phyloP scores from a whole-genome alignment of 2,113 vertebrate genomes.

The Chloebia gouldiae region DNA sequence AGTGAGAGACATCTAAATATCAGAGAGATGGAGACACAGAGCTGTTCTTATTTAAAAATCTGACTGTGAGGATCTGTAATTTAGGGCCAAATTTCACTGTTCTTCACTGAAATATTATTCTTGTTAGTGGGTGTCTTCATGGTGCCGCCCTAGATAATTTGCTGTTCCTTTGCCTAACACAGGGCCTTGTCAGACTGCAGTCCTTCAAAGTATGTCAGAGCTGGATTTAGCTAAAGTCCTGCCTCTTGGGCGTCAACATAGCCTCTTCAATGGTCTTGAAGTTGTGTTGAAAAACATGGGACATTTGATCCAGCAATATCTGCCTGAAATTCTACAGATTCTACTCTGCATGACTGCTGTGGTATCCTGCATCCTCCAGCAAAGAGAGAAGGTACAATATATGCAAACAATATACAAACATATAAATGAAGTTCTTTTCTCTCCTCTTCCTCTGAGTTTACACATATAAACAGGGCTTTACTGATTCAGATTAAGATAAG shows the following conservation, averaged over 20 bases:
- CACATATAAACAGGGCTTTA: neutral
- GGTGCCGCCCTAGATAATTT: neutral
- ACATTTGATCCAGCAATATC: constrained; percentile 82
- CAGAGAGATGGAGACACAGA: neutral
- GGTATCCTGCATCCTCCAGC: constrained; percentile 79
- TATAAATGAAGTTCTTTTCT: neutral
- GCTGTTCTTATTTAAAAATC: neutral
- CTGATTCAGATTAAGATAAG: neutral
- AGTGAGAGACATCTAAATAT: neutral
- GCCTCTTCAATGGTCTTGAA: constrained; percentile 87
- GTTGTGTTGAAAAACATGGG: constrained; percentile 89
- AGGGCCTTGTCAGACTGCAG: constrained; percentile 85
- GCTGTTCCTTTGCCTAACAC: neutral
- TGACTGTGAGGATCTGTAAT: neutral
- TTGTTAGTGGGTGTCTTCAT: neutral
- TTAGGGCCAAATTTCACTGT: neutral
- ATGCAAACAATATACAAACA: neutral
- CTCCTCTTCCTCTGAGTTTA: neutral
- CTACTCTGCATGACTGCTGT: constrained; percentile 87
- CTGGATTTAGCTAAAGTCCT: constrained; percentile 81
- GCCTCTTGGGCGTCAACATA: constrained; percentile 91
- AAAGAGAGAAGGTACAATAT: constrained; percentile 82
- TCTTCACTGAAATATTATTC: neutral
- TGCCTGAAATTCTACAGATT: constrained; percentile 92
- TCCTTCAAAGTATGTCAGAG: constrained; percentile 77